These are phyloP conservation scores for Scylla paramamosain DNA, from an alignment of 1,140 invertebrate genomes.

Conservation along the genomic window DNA sequence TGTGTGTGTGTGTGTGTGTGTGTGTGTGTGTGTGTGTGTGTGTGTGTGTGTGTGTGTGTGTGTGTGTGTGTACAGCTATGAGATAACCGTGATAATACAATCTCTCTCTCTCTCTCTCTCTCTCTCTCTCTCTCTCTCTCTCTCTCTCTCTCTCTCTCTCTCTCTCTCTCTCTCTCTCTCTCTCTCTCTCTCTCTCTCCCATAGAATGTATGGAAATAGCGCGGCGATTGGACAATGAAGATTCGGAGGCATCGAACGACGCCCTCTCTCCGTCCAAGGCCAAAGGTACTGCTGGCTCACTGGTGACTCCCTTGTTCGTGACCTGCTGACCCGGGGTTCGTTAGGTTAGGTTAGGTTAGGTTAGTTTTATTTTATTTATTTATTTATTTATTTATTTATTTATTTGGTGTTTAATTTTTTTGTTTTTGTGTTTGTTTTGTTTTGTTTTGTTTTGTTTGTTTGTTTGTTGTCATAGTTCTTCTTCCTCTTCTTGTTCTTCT, in stretches of 20 bases:
- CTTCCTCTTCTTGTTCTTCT: too few species aligned
- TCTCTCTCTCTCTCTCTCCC: not conserved
- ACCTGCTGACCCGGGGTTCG: too few species aligned
- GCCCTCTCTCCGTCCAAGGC: not conserved
- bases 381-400: too few species aligned
- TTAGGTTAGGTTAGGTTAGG: too few species aligned
- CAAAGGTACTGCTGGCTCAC: not conserved
- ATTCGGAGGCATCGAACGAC: not conserved
- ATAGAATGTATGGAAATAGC: not conserved
- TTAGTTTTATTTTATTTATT: too few species aligned
- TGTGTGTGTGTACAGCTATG: not conserved
- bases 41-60: slow-evolving; percentile 40
- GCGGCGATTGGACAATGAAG: not conserved
- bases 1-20: slow-evolving; percentile 19
- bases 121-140: not conserved
- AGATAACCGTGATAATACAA: not conserved
- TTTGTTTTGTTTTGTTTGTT: too few species aligned
- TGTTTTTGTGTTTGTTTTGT: too few species aligned
- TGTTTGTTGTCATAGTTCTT: too few species aligned
- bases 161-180: not conserved
- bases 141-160: not conserved
- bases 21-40: slow-evolving; percentile 43
- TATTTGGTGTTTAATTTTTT: too few species aligned
- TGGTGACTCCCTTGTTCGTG: too few species aligned
- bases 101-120: not conserved